A percentile compares a stretch with the other conserved stretches of the same genome.
Evolutionary conservation across 2,113 vertebrate species (phyloP).

Genomic region (Anguilla japonica): DNA sequence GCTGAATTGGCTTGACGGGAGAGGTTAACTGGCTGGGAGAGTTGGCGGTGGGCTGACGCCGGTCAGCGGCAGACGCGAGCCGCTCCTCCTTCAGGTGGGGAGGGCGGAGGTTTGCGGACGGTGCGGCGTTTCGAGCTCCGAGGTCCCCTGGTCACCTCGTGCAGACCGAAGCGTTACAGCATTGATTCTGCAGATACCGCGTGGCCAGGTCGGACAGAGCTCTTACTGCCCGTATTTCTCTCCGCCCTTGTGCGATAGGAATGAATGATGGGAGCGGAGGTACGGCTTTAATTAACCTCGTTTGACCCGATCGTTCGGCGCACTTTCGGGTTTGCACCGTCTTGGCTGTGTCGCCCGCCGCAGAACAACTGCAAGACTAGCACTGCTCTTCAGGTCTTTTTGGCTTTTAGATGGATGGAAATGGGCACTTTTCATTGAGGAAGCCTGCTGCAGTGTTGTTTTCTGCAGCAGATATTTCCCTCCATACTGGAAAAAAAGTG

Average conservation of each 20-base stretch:
- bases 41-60: background rate
- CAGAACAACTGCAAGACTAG: too few species aligned
- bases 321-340: background rate
- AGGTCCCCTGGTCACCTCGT: background rate
- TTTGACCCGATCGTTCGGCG: background rate
- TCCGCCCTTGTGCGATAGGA: background rate
- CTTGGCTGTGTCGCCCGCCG: background rate
- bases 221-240: background rate
- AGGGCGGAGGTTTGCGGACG: background rate
- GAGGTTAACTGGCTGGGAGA: background rate
- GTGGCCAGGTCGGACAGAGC: background rate
- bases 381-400: background rate
- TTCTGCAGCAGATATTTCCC: background rate
- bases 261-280: background rate
- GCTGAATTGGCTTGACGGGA: slow-evolving; percentile 7
- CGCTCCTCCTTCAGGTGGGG: background rate
- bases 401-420: background rate
- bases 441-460: background rate
- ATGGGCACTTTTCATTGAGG: background rate
- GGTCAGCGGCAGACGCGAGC: background rate
- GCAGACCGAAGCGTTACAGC: background rate
- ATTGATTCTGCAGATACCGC: background rate
- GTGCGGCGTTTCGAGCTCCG: background rate
- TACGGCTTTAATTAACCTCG: background rate
- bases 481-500: background rate